Percentiles rank a stretch among this genome's conserved stretches.
Conservation (phyloP, 2,888 invertebrate genomes). For the Harmothoe impar region DNA sequence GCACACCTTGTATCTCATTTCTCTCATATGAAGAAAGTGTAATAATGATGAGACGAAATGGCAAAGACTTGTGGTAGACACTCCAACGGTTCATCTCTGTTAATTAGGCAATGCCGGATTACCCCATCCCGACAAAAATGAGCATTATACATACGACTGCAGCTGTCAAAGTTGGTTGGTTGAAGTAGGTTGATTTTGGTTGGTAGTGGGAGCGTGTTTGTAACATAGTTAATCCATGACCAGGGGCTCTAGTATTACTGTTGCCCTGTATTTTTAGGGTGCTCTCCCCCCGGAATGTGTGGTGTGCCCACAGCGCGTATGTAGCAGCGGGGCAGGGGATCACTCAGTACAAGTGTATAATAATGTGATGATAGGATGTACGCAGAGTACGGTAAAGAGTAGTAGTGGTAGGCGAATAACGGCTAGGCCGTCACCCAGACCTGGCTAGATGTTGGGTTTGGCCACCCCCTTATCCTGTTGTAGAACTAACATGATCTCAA, state of each 20-base stretch:
- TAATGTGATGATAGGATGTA: slow-evolving; percentile 52
- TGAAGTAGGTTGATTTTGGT: slow-evolving; percentile 4
- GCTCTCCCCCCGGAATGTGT: background rate
- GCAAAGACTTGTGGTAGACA: background rate
- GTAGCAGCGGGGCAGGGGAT: background rate
- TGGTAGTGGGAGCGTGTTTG: slow-evolving; percentile 51
- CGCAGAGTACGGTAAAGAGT: slow-evolving; percentile 1
- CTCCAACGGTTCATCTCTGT: background rate
- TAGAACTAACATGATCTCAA: slow-evolving; percentile 50
- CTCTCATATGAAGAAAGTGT: background rate
- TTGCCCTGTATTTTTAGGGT: slow-evolving; percentile 36
- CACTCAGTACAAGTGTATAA: background rate
- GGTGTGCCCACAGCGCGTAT: background rate
- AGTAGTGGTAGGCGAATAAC: slow-evolving; percentile 1
- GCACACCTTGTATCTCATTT: background rate
- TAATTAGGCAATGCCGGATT: background rate
- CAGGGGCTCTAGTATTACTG: slow-evolving; percentile 32
- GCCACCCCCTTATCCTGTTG: background rate
- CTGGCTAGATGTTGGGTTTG: background rate
- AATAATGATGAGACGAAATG: background rate
- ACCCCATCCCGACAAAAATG: too few species aligned
- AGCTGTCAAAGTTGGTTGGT: slow-evolving; percentile 40
- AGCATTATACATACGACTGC: too few species aligned
- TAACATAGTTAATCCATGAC: slow-evolving; percentile 53
- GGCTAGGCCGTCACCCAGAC: background rate